A percentile compares a stretch with the other conserved stretches of the same genome.
phyloP scores from a whole-genome alignment of 2,113 vertebrate species.

The Stigmatopora argus region DNA sequence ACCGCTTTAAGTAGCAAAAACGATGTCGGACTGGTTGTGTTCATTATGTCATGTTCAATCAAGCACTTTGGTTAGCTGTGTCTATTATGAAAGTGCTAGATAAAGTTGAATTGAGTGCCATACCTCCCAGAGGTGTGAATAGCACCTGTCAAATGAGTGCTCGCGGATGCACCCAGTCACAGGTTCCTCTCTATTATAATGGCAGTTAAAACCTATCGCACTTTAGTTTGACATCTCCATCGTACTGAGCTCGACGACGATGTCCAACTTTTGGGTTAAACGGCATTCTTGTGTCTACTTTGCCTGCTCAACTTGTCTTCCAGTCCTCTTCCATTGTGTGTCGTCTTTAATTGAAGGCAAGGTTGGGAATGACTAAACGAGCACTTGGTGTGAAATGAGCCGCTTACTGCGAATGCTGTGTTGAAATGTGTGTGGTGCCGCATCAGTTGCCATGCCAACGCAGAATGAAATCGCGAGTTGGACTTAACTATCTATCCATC shows the following conservation, averaged over 20 bases:
- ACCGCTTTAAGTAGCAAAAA: too few relatives aligned
- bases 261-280: not conserved
- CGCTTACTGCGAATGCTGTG: not conserved
- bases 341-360: not conserved
- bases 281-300: not conserved
- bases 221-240: not conserved
- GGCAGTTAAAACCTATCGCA: too few relatives aligned
- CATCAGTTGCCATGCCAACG: slow-evolving; percentile 9
- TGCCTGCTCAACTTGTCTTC: not conserved
- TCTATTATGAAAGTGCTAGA: too few relatives aligned
- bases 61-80: too few relatives aligned
- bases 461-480: slow-evolving; percentile 1
- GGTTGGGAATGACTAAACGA: not conserved
- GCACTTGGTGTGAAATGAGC: slow-evolving; percentile 1
- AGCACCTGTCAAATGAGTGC: too few relatives aligned
- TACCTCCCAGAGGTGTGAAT: too few relatives aligned
- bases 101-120: too few relatives aligned
- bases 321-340: not conserved
- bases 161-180: too few relatives aligned
- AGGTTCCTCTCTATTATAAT: too few relatives aligned
- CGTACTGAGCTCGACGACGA: not conserved
- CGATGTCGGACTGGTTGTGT: too few relatives aligned
- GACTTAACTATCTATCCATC: not conserved
- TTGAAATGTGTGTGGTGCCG: slow-evolving; percentile 63
- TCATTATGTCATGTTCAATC: too few relatives aligned